These are phyloP conservation scores for Dipodomys stephensi DNA, from an alignment of 2,113 vertebrate species.

Conservation along the genomic window DNA sequence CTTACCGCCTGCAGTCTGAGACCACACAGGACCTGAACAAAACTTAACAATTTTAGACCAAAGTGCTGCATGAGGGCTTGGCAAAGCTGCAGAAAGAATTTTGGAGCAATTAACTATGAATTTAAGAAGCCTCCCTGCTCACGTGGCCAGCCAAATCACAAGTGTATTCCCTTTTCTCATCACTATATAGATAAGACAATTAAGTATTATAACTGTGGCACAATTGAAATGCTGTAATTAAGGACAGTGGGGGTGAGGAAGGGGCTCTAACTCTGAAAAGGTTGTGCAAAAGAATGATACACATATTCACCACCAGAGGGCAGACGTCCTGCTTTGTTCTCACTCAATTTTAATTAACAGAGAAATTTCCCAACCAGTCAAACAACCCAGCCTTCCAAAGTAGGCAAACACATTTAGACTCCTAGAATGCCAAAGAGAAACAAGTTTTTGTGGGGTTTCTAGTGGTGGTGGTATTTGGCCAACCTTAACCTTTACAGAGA, in stretches of 20 bases:
- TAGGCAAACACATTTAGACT: background rate
- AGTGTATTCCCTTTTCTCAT: constrained; percentile 31
- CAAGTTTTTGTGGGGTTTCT: background rate
- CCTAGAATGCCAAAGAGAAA: background rate
- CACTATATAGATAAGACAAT: background rate
- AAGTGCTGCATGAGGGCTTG: rapidly evolving
- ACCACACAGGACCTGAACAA: background rate
- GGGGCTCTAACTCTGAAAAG: background rate
- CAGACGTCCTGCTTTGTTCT: constrained; percentile 44
- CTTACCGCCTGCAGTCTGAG: background rate
- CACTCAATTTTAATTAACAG: background rate
- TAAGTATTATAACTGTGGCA: constrained; percentile 23
- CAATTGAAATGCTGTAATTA: constrained; percentile 42
- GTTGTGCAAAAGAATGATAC: background rate
- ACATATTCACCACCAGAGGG: constrained; percentile 64
- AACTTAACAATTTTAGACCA: background rate
- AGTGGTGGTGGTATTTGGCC: background rate
- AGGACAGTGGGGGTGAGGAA: background rate
- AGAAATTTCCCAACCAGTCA: background rate
- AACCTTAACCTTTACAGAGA: background rate
- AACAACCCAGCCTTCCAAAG: background rate
- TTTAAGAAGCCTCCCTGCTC: background rate
- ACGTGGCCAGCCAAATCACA: constrained; percentile 5
- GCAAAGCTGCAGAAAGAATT: background rate
- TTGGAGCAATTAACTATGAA: constrained; percentile 51